Percentiles rank a stretch among this genome's conserved stretches.
phyloP scores from a whole-genome alignment of 1,140 invertebrate species.

The Apis mellifera region Amel_HAv3.1 CM009933.2:4207001-4207500 shows the following conservation, averaged over 20 bases:
- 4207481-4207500: no score
- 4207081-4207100: slow-evolving; percentile 8
- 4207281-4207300: no score
- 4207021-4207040: slow-evolving; percentile 17
- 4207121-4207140: no score
- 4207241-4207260: background rate
- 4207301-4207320: background rate
- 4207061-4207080: background rate
- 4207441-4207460: no score
- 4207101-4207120: slow-evolving; percentile 12
- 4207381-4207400: no score
- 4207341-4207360: background rate
- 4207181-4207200: slow-evolving; percentile 37
- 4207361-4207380: no score
- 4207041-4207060: slow-evolving; percentile 6
- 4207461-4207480: no score
- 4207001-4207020: slow-evolving; percentile 14
- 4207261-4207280: background rate
- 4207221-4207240: background rate
- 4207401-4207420: no score
- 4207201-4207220: slow-evolving; percentile 26
- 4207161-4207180: slow-evolving; percentile 33
- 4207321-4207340: background rate
- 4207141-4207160: background rate
- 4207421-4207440: no score